Evolutionary conservation across 2,113 vertebrate species (phyloP), one percentile per base, ranked within the genome.

Genomic region (Columba livia): DNA sequence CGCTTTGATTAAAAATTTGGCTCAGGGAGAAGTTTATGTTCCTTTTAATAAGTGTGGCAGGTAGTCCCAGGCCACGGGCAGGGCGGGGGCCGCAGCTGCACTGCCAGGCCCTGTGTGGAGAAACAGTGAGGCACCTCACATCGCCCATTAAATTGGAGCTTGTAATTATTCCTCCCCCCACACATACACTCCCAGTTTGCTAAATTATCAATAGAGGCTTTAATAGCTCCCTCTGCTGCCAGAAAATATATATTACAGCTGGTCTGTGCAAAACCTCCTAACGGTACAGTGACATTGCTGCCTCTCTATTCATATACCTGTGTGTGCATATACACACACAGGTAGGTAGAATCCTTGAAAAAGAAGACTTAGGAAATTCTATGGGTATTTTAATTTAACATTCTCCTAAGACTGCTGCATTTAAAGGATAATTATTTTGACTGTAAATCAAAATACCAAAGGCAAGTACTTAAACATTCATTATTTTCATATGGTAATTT

Each of bases 141-240:
- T 7, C 15, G 13, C 48, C 8, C 2, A 18, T 12, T 51, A 50
- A 69, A 73, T 4, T 4, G 5, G 2, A 11, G 42, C 7, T 26
- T 44, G 5, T 28, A 17, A 15, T 47, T 47, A 47, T 18, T 47
- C 18, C 18, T 47, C 17, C 17, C 44, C 44, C 9, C 18, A 47
- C 44, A 47, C 18, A 50, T 10, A 34, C 8, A 5, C 16, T 4
- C 14, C 1, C 0, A 82, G 54, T 34, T 65, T 53, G 32, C 8
- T 4, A 14, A 66, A 23, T 6, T 9, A 54, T 10, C 38, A 8
- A 48, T 74, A 72, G 88, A 86, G 84, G 77, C 69, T 67, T 61
- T 73, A 72, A 65, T 9, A 65, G 96, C 96, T 92, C 96, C 96
- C 96, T 94, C 96, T 97, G 77, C 94, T 94, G 96, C 21, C 73